Base-by-base conservation (phyloP, 2,888 invertebrate genomes). In the Drosophila paucipuncta region DNA sequence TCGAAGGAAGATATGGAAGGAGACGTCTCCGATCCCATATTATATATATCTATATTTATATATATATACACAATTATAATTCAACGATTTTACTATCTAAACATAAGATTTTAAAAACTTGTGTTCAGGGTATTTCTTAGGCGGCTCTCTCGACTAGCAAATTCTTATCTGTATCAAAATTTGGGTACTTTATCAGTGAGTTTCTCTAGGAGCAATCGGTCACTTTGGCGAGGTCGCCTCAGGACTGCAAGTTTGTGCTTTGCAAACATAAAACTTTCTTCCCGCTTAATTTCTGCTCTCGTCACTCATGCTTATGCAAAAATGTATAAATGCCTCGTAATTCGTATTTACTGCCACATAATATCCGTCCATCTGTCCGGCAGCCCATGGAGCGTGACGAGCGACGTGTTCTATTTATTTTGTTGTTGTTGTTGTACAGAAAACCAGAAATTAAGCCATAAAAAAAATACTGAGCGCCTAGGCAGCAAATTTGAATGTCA, bases 401-500 rank as follows among this genome's bases (percentile, higher is more conserved):
- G 31, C 47, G 39, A 37, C 50, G 52, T 6, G n/a, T 13, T 37
- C 16, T 10, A 22, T 3, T 9, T 30, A n/a, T 37, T 5, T 30
- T 30, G 2, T 30, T 30, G 30, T 6, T 30, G 1, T 4, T 30
- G 2, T 33, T 70, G 39, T 65, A 43, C 28, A 30, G 41, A 68
- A 68, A 55, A 53, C 62, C 52, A 59, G 65, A 75, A 43, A 72
- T 76, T 73, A 68, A 70, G 72, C 71, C 41, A 43, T 11, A 43
- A 43, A 43, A 22, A n/a, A 73, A 49, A 47, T 41, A 39, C 6
- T 13, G 22, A 22, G 2, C 22, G 54, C 13, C 50, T 43, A 65
- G 57, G 30, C 57, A 60, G 57, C 60, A 63, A 68, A 76, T 85
- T 91, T 87, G 73, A 90, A 90, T 82, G 83, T 58, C 86, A 91